Conservation (phyloP, 2,888 invertebrate species). For the Himalopsyche japonica region DNA sequence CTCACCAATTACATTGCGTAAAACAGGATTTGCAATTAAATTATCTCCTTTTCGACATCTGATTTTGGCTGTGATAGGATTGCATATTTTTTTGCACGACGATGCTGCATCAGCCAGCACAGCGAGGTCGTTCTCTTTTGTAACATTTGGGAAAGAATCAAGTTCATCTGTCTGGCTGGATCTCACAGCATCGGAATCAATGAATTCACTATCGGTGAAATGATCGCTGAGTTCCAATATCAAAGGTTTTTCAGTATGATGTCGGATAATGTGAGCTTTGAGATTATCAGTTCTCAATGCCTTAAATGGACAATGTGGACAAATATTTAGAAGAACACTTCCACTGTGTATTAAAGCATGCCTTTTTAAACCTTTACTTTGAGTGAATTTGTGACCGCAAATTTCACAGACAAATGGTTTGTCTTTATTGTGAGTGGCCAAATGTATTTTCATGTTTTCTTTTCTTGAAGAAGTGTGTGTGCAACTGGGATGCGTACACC, state of each 20-base stretch:
- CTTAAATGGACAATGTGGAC: conserved; percentile 54
- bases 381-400: conserved; percentile 61
- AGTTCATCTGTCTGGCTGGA: conserved; percentile 6
- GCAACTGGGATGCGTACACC: conserved; percentile 55
- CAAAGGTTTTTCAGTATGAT: conserved; percentile 43
- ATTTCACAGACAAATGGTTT: conserved; percentile 61
- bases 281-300: conserved; percentile 58
- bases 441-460: conserved; percentile 59
- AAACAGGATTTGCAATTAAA: conserved; percentile 30
- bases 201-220: conserved; percentile 20
- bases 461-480: conserved; percentile 54
- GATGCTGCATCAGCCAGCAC: conserved; percentile 38
- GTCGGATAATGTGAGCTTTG: conserved; percentile 54
- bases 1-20: not conserved
- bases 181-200: conserved; percentile 14
- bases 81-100: conserved; percentile 20
- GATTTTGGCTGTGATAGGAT: not conserved
- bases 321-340: conserved; percentile 47
- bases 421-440: conserved; percentile 59
- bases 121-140: conserved; percentile 23
- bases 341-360: conserved; percentile 42
- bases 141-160: not conserved
- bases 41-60: conserved; percentile 22
- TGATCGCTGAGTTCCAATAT: conserved; percentile 26
- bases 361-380: conserved; percentile 55